Conservation (phyloP, 2,888 invertebrate species). For the Drosophila seclusa region DNA sequence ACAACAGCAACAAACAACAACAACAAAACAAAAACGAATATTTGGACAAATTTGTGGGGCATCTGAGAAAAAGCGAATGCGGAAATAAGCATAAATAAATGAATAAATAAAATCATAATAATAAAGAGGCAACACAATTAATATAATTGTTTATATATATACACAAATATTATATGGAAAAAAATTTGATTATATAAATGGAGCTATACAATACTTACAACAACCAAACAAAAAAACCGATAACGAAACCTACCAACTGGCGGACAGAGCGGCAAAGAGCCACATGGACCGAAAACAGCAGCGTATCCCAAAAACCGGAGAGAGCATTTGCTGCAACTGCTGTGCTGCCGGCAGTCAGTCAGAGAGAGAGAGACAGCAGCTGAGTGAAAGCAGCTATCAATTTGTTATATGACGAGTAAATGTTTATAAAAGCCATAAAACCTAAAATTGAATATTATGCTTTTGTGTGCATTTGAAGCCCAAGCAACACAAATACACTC, state of each 20-base stretch:
- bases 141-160: conserved; percentile 79
- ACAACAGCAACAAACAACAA: conserved; percentile 30
- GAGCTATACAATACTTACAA: conserved; percentile 71
- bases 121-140: conserved; percentile 61
- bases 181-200: conserved; percentile 74
- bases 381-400: conserved; percentile 25
- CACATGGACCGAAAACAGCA: conserved; percentile 1
- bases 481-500: conserved; percentile 24
- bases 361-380: conserved; percentile 4
- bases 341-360: neutral
- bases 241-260: conserved; percentile 50
- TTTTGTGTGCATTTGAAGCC: conserved; percentile 76
- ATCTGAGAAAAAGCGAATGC: conserved; percentile 44
- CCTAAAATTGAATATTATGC: conserved; percentile 65
- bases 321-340: neutral
- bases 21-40: conserved; percentile 11
- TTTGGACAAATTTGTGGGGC: conserved; percentile 67
- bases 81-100: conserved; percentile 30
- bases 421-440: conserved; percentile 64
- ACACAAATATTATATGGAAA: conserved; percentile 71
- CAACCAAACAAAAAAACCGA: conserved; percentile 39
- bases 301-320: neutral
- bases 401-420: conserved; percentile 71
- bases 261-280: conserved; percentile 33
- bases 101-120: conserved; percentile 38